Evolutionary conservation across 2,888 invertebrate species (phyloP), one percentile per base, ranked within the genome.

Genomic region (Netelia virgata): DNA sequence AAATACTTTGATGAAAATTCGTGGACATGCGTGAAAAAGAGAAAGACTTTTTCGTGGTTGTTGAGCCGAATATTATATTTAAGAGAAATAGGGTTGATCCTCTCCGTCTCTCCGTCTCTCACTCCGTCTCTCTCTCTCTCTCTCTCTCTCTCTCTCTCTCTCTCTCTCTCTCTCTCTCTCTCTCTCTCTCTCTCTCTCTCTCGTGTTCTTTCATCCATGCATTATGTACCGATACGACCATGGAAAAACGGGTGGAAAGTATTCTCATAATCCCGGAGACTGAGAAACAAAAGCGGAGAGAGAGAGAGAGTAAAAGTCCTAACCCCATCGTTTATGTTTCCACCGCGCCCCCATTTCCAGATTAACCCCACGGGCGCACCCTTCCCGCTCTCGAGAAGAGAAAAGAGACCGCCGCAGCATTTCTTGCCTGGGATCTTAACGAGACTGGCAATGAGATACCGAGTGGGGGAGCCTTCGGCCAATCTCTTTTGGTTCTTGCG

Each of bases 261-360:
- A 74, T 79, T 79, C 81, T 79, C 69, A 83, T 85, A 87, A 86
- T 84, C 85, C 80, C 41, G 23, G 20, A 61, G 74, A 68, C 57
- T 43, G 69, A 75, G 61, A 74, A 79, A 23, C 23, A 55, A 57
- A 50, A 73, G 69, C 28, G 16, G 61, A 41, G 64, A 73, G 61
- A 70, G 66, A 66, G 80, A 70, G 84, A 87, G 68, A 70, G 63
- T 63, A 77, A 70, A 83, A 87, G 87, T 84, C 86, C 85, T 85
- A 87, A 86, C 88, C 86, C 86, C 88, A 87, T 84, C 86, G 86
- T 86, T 89, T 87, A 86, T 85, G 83, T 81, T 87, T 87, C 69
- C 74, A 87, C 87, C 86, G 87, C 86, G 86, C 83, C 88, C 86
- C 88, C 84, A 84, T 89, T 90, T 90, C 80, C 66, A 89, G 86